Conservation (phyloP, 2,113 vertebrate genomes). For the Alouatta palliata region DNA sequence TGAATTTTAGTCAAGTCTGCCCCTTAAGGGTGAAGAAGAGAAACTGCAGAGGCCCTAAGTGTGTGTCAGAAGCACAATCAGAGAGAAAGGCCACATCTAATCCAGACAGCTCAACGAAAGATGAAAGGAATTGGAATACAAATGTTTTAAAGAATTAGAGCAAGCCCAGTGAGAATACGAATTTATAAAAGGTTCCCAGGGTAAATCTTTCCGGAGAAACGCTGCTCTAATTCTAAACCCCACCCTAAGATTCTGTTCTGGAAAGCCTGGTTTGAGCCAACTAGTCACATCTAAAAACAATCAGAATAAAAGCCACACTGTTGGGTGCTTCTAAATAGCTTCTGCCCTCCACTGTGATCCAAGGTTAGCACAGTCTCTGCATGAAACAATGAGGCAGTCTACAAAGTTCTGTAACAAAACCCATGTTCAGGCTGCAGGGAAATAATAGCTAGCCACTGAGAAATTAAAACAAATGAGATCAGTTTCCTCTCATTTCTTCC, state of each 20-base stretch:
- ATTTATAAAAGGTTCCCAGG: not conserved
- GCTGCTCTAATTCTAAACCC: not conserved
- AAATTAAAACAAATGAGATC: not conserved
- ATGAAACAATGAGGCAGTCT: not conserved
- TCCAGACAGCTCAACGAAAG: not conserved
- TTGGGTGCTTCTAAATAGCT: not conserved
- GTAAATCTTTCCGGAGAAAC: not conserved
- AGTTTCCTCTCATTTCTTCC: not conserved
- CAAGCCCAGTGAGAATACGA: slow-evolving; percentile 1
- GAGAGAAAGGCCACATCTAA: not conserved
- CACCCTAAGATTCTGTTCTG: not conserved
- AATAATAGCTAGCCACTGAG: not conserved
- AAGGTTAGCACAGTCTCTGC: not conserved
- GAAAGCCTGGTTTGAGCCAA: not conserved
- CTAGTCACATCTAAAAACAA: slow-evolving; percentile 4
- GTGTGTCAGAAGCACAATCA: not conserved
- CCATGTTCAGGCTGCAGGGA: not conserved
- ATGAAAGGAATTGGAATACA: not conserved
- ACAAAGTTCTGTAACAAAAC: not conserved
- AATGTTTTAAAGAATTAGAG: not conserved
- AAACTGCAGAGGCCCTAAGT: not conserved
- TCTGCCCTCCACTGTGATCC: not conserved
- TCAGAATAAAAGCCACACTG: not conserved
- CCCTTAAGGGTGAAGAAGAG: not conserved
- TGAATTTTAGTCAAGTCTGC: slow-evolving; percentile 8